Conservation (phyloP, 92 coral and sea anemone species). For the Actinostola sp. region DNA sequence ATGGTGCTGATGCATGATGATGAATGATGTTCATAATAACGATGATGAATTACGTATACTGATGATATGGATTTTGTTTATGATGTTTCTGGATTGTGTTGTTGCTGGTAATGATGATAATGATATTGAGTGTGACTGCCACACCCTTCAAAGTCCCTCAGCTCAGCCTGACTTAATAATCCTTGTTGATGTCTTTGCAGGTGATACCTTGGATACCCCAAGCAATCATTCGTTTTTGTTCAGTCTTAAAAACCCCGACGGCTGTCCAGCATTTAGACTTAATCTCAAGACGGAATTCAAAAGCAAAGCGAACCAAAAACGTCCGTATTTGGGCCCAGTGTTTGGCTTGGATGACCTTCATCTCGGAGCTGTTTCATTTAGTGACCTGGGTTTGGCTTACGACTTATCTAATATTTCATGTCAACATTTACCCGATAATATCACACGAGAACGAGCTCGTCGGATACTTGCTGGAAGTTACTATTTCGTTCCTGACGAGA, state of each 20-base stretch:
- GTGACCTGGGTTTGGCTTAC: conserved; percentile 49
- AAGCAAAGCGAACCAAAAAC: conserved; percentile 30
- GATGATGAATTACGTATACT: too few species aligned
- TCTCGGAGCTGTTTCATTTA: conserved; percentile 38
- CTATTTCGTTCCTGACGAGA: conserved; percentile 57
- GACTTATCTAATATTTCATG: conserved; percentile 34
- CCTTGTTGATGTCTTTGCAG: neutral
- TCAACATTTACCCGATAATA: neutral
- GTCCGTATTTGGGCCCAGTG: conserved; percentile 48
- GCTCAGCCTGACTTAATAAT: too few species aligned
- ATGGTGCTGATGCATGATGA: too few species aligned
- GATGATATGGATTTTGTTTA: too few species aligned
- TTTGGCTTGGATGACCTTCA: conserved; percentile 66
- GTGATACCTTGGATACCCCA: neutral
- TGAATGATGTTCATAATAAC: too few species aligned
- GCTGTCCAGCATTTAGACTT: conserved; percentile 63
- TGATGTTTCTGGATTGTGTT: too few species aligned
- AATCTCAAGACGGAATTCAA: conserved; percentile 20
- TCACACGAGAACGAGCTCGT: conserved; percentile 14
- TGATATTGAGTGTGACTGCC: too few species aligned
- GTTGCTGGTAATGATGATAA: too few species aligned
- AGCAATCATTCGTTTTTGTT: conserved; percentile 56
- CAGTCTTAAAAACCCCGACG: conserved; percentile 66
- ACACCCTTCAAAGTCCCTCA: too few species aligned
- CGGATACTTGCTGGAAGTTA: conserved; percentile 46